Evolutionary conservation across 2,888 invertebrate species (phyloP), one percentile per base, ranked within the genome.

Genomic region (Pristionchus exspectatus): DNA sequence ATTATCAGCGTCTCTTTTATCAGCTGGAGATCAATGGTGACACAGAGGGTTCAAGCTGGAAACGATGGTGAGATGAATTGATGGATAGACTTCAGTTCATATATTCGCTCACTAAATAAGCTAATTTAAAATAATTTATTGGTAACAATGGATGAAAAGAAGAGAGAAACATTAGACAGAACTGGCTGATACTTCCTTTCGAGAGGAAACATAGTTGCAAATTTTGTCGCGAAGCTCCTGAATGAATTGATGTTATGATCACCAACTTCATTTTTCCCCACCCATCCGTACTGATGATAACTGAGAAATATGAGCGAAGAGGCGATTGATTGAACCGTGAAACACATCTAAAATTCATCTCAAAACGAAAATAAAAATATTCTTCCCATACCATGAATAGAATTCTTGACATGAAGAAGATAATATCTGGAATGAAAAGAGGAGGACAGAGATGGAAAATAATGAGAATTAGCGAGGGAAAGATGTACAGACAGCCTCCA

Each of bases 271-370:
- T 3, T 38, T 3, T 14, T 30, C 14, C 54, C 10, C 5, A 81
- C 81, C 81, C 27, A 44, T 81, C 81, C 81, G 7, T 81, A 81
- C 16, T 81, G 81, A 54, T 81, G 81, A 4, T 81, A 50, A 12
- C 81, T 50, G 24, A 81, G 81, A 27, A 81, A 81, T 24, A 81
- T 81, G 9, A 81, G 50, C 1, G 81, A 16, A n/a, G 50, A 44
- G 12, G 81, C 50, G 5, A 54, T 81, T 10, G 81, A 27, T 18
- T 81, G 81, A 54, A 54, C 10, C 14, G 81, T 10, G 54, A 81
- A 27, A n/a, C 81, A 50, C 12, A 12, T 4, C 81, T 81, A n/a
- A 81, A 54, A 38, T 5, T 12, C 0, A 27, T 44, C 2, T 21
- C 18, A 24, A 18, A 33, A 24, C 4, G 12, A 27, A 54, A 27